Base-by-base conservation (phyloP, 2,797 vertebrate genomes). In the Girardinus metallicus region DNA sequence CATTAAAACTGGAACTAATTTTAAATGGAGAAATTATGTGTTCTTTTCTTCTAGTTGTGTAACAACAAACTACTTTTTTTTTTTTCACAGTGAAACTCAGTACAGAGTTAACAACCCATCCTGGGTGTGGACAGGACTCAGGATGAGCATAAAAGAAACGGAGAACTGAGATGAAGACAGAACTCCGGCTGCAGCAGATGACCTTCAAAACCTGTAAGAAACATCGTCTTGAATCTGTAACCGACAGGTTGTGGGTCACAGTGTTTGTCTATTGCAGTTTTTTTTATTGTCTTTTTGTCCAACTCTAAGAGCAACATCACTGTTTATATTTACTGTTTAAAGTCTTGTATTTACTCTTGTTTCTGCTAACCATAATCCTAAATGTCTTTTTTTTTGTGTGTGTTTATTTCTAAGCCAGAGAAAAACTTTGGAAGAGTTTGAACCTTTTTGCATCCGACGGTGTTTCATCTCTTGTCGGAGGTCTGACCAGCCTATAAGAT, bases 41-140 rank as follows among this genome's bases (percentile, higher is more conserved):
- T 53, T 23, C 8, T 4, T 55, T 55, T n/a, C 8, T 55, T 11
- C n/a, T 29, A 29, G 26, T 60, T 60, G 55, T 29, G 55, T 62
- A 34, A 62, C 5, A 1, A 34, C 15, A 7, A 34, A 2, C 13
- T 4, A 39, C 4, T 0, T 64, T 39, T 39, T 0, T 64, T 39
- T 39, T 51, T 3, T 11, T 23, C 7, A 21, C 57, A 31, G 57
- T 31, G 31, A 3, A 60, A 0, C 21, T 9, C 51, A 23, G 51
- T 26, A 26, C 21, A 39, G 16, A 39, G 31, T 0, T 2, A 21
- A 23, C 34, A 21, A 23, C 34, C 16, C 34, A 10, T 36, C 6
- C 34, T 36, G 62, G 62, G 16, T 39, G 62, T 66, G 62, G 31
- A 10, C 31, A 23, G 21, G 8, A 36, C 62, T 36, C 62, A 36